phyloP scores from a whole-genome alignment of 2,113 vertebrate genomes.

The Callopanchax toddi region DNA sequence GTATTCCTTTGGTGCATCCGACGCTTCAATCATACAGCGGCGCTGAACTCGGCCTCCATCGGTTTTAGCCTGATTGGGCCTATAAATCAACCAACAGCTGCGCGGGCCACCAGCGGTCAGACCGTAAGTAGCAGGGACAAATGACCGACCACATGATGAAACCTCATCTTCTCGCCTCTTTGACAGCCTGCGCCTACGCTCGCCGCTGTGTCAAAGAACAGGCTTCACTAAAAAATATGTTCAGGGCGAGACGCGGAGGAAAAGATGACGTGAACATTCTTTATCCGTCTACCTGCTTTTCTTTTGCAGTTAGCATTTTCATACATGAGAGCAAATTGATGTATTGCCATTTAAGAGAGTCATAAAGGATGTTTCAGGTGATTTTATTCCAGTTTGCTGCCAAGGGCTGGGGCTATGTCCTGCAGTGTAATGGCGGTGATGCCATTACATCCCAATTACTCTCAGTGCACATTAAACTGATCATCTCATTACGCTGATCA shows the following conservation, averaged over 20 bases:
- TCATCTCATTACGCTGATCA: not conserved
- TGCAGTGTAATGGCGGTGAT: not conserved
- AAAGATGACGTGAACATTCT: not conserved
- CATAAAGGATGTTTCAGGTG: not conserved
- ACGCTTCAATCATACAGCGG: conserved; percentile 14
- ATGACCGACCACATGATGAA: conserved; percentile 33
- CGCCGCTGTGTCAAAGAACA: not conserved
- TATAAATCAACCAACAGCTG: conserved; percentile 46
- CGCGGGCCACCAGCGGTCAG: conserved; percentile 24
- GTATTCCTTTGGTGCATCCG: conserved; percentile 31
- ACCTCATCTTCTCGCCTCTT: conserved; percentile 27
- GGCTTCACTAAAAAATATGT: not conserved
- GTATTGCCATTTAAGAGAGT: not conserved
- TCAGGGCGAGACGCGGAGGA: not conserved
- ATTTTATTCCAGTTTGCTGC: conserved; percentile 2
- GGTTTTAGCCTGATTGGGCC: conserved; percentile 30
- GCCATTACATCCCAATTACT: not conserved
- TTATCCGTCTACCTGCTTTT: not conserved
- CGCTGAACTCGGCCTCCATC: conserved; percentile 34
- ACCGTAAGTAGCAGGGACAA: conserved; percentile 19
- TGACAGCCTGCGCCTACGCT: conserved; percentile 19
- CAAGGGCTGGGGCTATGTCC: not conserved
- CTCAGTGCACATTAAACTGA: not conserved
- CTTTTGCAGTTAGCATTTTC: not conserved
- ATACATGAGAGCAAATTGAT: not conserved